phyloP scores from a whole-genome alignment of 2,888 invertebrate species.

The Operophtera brumata region DNA sequence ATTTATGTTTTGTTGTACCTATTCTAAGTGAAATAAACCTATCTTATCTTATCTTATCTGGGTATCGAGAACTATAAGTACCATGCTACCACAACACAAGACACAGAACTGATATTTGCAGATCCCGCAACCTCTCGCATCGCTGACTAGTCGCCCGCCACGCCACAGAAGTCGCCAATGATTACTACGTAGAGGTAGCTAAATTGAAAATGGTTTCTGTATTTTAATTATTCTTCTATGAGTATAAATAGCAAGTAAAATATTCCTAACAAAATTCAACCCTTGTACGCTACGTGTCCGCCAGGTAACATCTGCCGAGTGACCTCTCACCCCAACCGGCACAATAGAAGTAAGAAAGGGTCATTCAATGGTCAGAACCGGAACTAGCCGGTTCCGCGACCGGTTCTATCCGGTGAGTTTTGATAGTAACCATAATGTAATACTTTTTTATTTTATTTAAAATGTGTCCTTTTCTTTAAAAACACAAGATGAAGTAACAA shows the following conservation, averaged over 20 bases:
- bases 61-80: too few relatives aligned
- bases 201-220: neutral
- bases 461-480: neutral
- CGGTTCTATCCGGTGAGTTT: slow-evolving; percentile 41
- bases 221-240: neutral
- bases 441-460: slow-evolving; percentile 3
- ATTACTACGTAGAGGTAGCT: too few relatives aligned
- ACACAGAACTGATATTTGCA: too few relatives aligned
- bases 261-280: slow-evolving; percentile 12
- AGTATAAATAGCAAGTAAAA: slow-evolving; percentile 2
- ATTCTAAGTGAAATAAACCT: too few relatives aligned
- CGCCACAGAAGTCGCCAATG: too few relatives aligned
- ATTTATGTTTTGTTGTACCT: too few relatives aligned
- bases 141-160: too few relatives aligned
- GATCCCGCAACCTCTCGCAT: too few relatives aligned
- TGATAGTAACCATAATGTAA: slow-evolving; percentile 31
- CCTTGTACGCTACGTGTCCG: slow-evolving; percentile 6
- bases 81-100: too few relatives aligned
- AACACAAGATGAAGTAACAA: too few relatives aligned
- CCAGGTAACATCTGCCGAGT: slow-evolving; percentile 56
- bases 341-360: slow-evolving; percentile 67
- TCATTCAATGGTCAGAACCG: slow-evolving; percentile 66
- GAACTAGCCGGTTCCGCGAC: slow-evolving; percentile 51
- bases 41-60: too few relatives aligned
- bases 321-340: slow-evolving; percentile 51